Percentiles rank a stretch among this genome's conserved stretches.
Conservation (phyloP, 37 sponge, comb jelly and placozoan genomes). For the Sycon ciliatum region DNA sequence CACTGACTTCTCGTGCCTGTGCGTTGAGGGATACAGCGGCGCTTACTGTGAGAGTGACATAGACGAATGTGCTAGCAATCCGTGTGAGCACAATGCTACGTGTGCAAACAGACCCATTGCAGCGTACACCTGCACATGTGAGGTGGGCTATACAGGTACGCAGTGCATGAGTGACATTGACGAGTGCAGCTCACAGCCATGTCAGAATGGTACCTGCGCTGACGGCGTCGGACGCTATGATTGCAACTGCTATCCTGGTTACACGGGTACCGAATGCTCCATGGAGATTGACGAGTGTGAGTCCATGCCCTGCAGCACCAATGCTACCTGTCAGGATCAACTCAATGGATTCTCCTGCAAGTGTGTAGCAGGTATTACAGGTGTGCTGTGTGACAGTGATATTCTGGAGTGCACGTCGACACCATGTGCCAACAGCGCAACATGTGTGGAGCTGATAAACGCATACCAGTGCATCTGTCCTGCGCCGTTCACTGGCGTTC, state of each 20-base stretch:
- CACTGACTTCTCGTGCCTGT: no score
- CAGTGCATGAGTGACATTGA: neutral
- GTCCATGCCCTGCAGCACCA: slow-evolving; percentile 5
- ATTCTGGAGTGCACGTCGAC: slow-evolving; percentile 8
- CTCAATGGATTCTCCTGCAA: slow-evolving; percentile 14
- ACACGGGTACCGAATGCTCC: slow-evolving; percentile 23
- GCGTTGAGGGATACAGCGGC: no score
- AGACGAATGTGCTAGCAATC: no score
- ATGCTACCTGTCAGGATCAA: neutral
- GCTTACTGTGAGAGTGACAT: no score
- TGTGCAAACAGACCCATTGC: no score
- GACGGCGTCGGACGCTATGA: slow-evolving; percentile 23
- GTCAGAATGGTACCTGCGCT: slow-evolving; percentile 8
- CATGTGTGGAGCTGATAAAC: neutral
- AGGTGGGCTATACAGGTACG: neutral
- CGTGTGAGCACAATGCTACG: no score
- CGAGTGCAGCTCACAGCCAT: slow-evolving; percentile 8
- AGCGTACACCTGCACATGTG: slow-evolving; percentile 14
- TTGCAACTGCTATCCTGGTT: slow-evolving; percentile 39
- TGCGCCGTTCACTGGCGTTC: neutral
- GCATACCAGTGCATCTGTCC: slow-evolving; percentile 13
- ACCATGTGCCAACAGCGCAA: slow-evolving; percentile 12
- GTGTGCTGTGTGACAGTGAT: slow-evolving; percentile 1
- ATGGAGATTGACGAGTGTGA: slow-evolving; percentile 27
- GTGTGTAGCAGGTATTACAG: slow-evolving; percentile 14